phyloP scores from a whole-genome alignment of 2,888 invertebrate genomes.

The Netelia virgata region DNA sequence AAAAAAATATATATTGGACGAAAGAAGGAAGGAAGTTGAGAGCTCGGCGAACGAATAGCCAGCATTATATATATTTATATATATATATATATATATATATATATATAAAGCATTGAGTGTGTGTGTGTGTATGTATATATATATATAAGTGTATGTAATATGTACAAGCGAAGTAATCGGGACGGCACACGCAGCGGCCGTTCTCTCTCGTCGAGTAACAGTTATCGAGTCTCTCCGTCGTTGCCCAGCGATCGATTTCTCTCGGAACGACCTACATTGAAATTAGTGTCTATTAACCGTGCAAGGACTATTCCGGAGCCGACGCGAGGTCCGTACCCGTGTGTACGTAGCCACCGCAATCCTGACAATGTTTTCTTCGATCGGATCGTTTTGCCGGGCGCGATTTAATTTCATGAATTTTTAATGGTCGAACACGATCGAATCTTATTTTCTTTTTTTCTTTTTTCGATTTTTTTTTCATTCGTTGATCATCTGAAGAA shows the following conservation, averaged over 20 bases:
- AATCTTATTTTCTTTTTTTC: no score
- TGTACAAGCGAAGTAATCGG: conserved; percentile 51
- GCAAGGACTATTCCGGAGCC: conserved; percentile 55
- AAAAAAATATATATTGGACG: no score
- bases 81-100: conserved; percentile 19
- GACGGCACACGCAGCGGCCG: conserved; percentile 47
- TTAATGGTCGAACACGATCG: no score
- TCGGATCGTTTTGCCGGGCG: not conserved
- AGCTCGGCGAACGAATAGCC: conserved; percentile 24
- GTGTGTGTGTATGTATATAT: not conserved
- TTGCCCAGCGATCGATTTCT: conserved; percentile 71
- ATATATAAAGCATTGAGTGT: not conserved
- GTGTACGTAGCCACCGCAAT: not conserved
- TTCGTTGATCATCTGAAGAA: no score
- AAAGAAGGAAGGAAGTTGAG: conserved; percentile 25
- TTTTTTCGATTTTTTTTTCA: no score
- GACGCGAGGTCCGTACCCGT: not conserved
- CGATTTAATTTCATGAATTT: not conserved
- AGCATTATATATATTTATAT: conserved; percentile 7
- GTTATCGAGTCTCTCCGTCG: conserved; percentile 61
- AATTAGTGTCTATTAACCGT: conserved; percentile 72
- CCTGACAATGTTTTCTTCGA: not conserved
- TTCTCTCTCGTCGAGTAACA: conserved; percentile 63
- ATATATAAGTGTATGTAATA: not conserved
- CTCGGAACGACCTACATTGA: conserved; percentile 73